Base-by-base conservation (phyloP, 2,888 invertebrate genomes). In the Agonum fuliginosum region DNA sequence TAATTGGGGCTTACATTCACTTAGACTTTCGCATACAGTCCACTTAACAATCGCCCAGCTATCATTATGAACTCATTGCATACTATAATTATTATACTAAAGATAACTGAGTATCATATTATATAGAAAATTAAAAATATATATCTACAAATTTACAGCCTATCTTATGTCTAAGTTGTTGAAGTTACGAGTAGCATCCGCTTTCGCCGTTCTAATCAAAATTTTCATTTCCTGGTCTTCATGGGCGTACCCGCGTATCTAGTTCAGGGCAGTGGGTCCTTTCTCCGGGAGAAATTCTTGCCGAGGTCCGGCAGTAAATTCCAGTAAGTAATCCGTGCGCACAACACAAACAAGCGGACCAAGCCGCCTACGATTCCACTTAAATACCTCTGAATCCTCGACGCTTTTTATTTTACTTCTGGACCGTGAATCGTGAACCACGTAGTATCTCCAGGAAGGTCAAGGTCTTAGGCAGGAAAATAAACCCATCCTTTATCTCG, bases 281-380 rank as follows among this genome's bases (percentile, higher is more conserved):
- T n/a, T n/a, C n/a, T n/a, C n/a, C 6, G 20, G 48, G 12, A 24
- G 54, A 30, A 30, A 62, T 62, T 62, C 58, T 27, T 70, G 46
- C 22, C n/a, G 17, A 24, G 46, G 46, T 43, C 75, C n/a, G 37
- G 34, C 67, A 67, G 67, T 75, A 75, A 75, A 75, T 75, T 75
- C 67, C 67, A 37, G 48, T 67, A 67, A 67, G 67, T 75, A 67
- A 75, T 75, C 75, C 67, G 46, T 20, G 65, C 48, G 34, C 67
- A 65, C 65, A 75, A 74, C 74, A 65, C 74, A 75, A 75, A 75
- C 75, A 75, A 75, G 37, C 51, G 24, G 27, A 6, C 48, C 65
- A 27, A 74, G 65, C 46, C 65, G 41, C 17, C 46, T 65, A 34
- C 74, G 46, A 74, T 74, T 74, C 74, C 65, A 62, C 46, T 74